phyloP scores from a whole-genome alignment of 1,140 invertebrate genomes.

The Formica exsecta region DNA sequence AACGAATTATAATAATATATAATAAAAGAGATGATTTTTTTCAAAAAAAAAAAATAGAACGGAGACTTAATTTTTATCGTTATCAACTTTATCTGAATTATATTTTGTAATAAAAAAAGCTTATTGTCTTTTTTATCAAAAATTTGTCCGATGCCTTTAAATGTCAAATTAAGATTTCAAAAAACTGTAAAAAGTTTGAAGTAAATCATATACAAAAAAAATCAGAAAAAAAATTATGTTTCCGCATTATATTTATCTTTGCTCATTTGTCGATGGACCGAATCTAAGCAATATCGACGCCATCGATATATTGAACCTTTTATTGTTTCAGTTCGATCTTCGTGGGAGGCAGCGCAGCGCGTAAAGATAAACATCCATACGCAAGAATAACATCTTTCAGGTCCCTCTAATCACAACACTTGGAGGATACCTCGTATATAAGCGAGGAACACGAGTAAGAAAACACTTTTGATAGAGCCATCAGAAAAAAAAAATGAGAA shows the following conservation, averaged over 20 bases:
- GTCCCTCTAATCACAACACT: constrained; percentile 81
- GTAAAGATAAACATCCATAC: constrained; percentile 84
- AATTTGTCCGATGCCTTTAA: not conserved
- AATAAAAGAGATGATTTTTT: not conserved
- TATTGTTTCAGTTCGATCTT: constrained; percentile 79
- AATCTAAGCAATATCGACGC: constrained; percentile 24
- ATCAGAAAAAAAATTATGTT: not conserved
- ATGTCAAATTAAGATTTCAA: not conserved
- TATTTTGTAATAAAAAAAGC: not conserved
- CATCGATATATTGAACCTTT: constrained; percentile 72
- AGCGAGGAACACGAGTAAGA: constrained; percentile 74
- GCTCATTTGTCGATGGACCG: not conserved
- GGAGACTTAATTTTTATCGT: not conserved
- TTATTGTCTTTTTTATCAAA: not conserved
- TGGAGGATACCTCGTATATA: constrained; percentile 52
- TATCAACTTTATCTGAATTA: not conserved
- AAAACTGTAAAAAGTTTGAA: not conserved
- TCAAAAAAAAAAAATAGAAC: not conserved
- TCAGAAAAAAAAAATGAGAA: constrained; percentile 65
- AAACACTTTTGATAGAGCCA: constrained; percentile 73
- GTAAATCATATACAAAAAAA: not conserved
- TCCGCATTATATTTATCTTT: constrained; percentile 31
- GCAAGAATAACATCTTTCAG: constrained; percentile 82
- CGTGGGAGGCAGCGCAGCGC: constrained; percentile 74
- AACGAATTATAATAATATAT: not conserved